Base-by-base conservation (phyloP, 2,797 vertebrate genomes). In the Gobio occitaniae region DNA sequence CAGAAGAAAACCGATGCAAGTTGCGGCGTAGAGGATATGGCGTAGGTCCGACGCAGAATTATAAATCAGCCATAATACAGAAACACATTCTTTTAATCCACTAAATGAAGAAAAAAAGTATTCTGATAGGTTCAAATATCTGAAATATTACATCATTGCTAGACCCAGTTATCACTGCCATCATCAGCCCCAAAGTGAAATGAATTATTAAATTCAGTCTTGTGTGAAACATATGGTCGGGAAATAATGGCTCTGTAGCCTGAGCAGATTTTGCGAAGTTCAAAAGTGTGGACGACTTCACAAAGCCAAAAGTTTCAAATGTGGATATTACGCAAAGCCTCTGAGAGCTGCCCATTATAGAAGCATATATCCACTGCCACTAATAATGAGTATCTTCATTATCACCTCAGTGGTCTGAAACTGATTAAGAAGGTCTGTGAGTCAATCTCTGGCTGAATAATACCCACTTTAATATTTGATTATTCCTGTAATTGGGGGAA, bases 401-500 rank as follows among this genome's bases (percentile, higher is more conserved):
- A 81, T 87, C 70, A 91, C 91, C 92, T 88, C 87, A 84, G 71
- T 80, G 81, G 84, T 86, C 84, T 77, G 86, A 77, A 91, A 91
- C 84, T 94, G 93, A 94, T 94, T 92, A 93, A 92, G 78, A 90
- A 86, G 86, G 75, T 79, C 86, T 84, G 87, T 85, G 90, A 92
- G 86, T 84, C 85, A 87, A 84, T 85, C 83, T 84, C 82, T 63
- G 47, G 78, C 70, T 90, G 89, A 91, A 90, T 91, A 89, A 90
- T 90, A 88, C 85, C 89, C 87, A 88, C 89, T 91, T 94, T 89
- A 93, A 92, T 93, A 90, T 92, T 93, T 93, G 89, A 93, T 93
- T 50, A 91, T 89, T 86, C 82, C 77, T 87, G 80, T 68, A 86
- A 91, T 88, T 85, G 77, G 66, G 61, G 76, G 71, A 86, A 90